Percentiles rank a stretch among this genome's conserved stretches.
Conservation (phyloP, 2,797 vertebrate genomes). For the Danio jaintianensis region DNA sequence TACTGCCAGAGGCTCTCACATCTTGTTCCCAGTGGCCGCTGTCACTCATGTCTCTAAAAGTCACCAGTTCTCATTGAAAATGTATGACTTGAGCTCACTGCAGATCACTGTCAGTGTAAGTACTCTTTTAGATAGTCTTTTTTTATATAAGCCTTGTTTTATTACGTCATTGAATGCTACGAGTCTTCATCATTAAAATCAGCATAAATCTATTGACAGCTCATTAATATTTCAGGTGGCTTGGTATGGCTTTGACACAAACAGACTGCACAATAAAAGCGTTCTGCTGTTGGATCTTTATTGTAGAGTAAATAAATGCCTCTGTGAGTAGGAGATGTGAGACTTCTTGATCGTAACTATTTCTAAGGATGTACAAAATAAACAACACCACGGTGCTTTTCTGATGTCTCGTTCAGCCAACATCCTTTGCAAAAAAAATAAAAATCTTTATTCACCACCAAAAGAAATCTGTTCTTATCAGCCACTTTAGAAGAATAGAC, state of each 20-base stretch:
- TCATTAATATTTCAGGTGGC: conserved; percentile 8
- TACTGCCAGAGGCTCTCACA: neutral
- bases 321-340: neutral
- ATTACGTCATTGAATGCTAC: neutral
- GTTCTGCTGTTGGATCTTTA: neutral
- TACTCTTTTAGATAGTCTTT: neutral
- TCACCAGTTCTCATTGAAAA: conserved; percentile 4
- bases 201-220: neutral
- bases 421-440: neutral
- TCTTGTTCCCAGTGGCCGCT: neutral
- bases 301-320: conserved; percentile 3
- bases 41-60: conserved; percentile 3
- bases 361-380: neutral
- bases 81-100: neutral
- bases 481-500: conserved; percentile 20
- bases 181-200: neutral
- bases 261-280: neutral
- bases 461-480: conserved; percentile 33
- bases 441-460: neutral
- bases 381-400: neutral
- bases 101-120: neutral
- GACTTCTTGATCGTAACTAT: neutral
- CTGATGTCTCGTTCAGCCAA: neutral
- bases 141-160: conserved; percentile 9
- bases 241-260: conserved; percentile 7